Evolutionary conservation across 2,113 vertebrate genomes (phyloP).

Genomic region (Bubo bubo): DNA sequence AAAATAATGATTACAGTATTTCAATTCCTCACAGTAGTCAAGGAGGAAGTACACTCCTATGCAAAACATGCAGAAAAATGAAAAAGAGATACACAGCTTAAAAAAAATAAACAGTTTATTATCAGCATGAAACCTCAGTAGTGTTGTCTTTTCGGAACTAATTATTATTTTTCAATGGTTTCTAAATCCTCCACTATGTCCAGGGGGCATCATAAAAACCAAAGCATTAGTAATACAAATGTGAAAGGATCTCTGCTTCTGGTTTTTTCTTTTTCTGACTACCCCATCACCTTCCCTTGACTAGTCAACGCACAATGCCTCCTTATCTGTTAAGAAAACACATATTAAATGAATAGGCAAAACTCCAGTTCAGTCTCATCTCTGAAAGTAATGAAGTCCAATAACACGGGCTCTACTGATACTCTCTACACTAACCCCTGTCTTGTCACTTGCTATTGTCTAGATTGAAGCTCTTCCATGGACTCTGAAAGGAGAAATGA

Average conservation of each 20-base stretch:
- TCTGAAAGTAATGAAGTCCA: not conserved
- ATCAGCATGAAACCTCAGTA: not conserved
- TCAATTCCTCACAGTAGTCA: not conserved
- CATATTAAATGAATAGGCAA: not conserved
- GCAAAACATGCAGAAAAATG: not conserved
- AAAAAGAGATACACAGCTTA: not conserved
- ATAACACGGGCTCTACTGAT: not conserved
- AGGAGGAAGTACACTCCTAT: not conserved
- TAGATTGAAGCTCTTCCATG: not conserved
- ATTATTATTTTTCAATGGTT: not conserved
- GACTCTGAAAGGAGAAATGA: not conserved
- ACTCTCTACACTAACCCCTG: not conserved
- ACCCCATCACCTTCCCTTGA: not conserved
- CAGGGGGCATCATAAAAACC: not conserved
- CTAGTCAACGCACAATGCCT: not conserved
- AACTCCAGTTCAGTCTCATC: not conserved
- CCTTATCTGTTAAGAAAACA: not conserved
- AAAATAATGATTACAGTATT: not conserved
- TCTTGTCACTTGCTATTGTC: not conserved
- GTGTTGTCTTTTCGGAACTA: not conserved
- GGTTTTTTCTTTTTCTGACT: not conserved
- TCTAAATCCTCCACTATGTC: not conserved
- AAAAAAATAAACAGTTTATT: not conserved
- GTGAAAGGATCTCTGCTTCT: not conserved
- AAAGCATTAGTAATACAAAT: not conserved